Evolutionary conservation across 1,140 invertebrate genomes (phyloP).

Genomic region (Eurytemora carolleeae): DNA sequence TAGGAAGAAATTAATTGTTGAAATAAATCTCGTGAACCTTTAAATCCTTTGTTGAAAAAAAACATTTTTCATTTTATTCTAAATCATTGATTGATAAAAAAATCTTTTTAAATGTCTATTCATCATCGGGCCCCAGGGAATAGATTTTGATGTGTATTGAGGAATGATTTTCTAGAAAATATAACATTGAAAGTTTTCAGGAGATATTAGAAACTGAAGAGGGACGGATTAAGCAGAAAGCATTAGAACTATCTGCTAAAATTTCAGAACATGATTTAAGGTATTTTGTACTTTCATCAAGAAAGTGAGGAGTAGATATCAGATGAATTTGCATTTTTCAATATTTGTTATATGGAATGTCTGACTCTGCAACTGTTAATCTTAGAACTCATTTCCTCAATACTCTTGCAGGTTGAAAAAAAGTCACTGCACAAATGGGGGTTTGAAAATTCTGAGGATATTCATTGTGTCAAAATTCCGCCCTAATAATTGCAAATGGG

Average conservation of each 20-base stretch:
- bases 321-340: not conserved
- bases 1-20: too few species aligned
- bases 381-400: not conserved
- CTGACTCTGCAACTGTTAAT: not conserved
- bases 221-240: not conserved
- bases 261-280: not conserved
- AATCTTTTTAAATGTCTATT: not conserved
- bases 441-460: too few species aligned
- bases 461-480: too few species aligned
- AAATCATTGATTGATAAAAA: not conserved
- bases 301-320: too few species aligned
- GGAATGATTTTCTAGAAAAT: not conserved
- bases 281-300: not conserved
- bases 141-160: not conserved
- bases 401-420: not conserved
- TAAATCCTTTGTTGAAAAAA: not conserved
- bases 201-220: not conserved
- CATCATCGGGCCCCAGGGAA: too few species aligned
- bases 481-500: too few species aligned
- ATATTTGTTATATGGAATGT: not conserved
- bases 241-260: not conserved
- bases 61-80: not conserved
- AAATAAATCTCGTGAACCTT: not conserved
- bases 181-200: not conserved
- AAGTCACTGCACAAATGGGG: too few species aligned